Conservation (phyloP, 2,888 invertebrate genomes). For the Cynaeus angustus region DNA sequence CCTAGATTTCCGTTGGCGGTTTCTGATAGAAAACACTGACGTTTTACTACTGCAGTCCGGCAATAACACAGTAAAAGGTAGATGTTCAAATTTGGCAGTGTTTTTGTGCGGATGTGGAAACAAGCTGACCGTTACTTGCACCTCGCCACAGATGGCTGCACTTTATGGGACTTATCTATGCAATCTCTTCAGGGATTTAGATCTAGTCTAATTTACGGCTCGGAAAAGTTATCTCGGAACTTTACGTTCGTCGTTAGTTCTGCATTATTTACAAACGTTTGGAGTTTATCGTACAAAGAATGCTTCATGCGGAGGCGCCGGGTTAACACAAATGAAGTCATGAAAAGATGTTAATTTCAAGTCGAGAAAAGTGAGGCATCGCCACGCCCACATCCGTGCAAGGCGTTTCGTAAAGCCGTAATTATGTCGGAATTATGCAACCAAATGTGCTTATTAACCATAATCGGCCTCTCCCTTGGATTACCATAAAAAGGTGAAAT, state of each 20-base stretch:
- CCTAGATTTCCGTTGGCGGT: conserved; percentile 18
- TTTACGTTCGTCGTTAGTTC: not conserved
- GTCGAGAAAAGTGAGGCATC: not conserved
- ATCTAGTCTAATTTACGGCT: conserved; percentile 2
- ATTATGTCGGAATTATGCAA: conserved; percentile 19
- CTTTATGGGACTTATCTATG: not conserved
- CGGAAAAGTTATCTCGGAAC: not conserved
- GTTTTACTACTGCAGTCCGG: not conserved
- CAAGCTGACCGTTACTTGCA: not conserved
- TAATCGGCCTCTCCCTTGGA: conserved; percentile 12
- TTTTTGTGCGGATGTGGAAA: not conserved
- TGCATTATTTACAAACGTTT: not conserved
- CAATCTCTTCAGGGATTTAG: not conserved
- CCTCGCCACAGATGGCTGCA: not conserved
- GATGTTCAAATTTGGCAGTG: not conserved
- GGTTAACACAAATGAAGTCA: not conserved
- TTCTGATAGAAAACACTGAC: conserved; percentile 2
- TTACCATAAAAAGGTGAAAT: conserved; percentile 34
- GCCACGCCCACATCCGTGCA: conserved; percentile 2
- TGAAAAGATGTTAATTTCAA: not conserved
- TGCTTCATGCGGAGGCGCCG: not conserved
- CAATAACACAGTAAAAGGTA: not conserved
- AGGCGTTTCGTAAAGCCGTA: conserved; percentile 11
- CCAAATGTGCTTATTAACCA: conserved; percentile 24
- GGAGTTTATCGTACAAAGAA: not conserved